Base-by-base conservation (phyloP, 2,888 invertebrate genomes). In the Fabriciana adippe region DNA sequence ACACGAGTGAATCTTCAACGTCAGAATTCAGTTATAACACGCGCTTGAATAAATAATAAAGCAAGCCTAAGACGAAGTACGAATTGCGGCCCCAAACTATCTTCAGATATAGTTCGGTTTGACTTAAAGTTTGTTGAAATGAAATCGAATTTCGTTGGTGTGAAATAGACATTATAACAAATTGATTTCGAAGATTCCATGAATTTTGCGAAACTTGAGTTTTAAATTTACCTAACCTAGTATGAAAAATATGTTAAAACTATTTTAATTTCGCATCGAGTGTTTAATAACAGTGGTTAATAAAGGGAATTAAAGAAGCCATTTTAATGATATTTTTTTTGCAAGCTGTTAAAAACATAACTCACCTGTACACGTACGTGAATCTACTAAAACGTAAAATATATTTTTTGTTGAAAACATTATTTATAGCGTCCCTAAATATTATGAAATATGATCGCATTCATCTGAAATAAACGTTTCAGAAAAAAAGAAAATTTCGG, bases 371-470 rank as follows among this genome's bases (percentile, higher is more conserved):
- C 11, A 11, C 35, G 35, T 41, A 41, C 35, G 35, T 41, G 8
- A 41, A 41, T 41, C 8, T 47, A n/a, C 21, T 47, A 35, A 60
- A 66, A 68, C 41, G 45, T 16, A 61, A 61, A 64, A 56, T 50
- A 64, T 64, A 68, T 56, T 68, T 21, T 31, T 55, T 21, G 41
- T 48, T 47, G 63, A 55, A 51, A 64, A 65, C 68, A 55, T 66
- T 60, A 68, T 70, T 70, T 70, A 63, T 68, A 35, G 35, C 65
- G 55, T 68, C 16, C 55, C 62, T 63, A 68, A 68, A 51, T 63
- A 55, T 70, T 68, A 68, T 68, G 63, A 68, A 70, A 70, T 70
- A 70, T 68, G 68, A 70, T 68, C 55, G 59, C 55, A 54, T 63
- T 66, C 55, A 51, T 55, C 50, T 61, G 65, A 63, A 70, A 70